Conservation (phyloP, 2,888 invertebrate genomes). For the Agriopis aurantiaria region DNA sequence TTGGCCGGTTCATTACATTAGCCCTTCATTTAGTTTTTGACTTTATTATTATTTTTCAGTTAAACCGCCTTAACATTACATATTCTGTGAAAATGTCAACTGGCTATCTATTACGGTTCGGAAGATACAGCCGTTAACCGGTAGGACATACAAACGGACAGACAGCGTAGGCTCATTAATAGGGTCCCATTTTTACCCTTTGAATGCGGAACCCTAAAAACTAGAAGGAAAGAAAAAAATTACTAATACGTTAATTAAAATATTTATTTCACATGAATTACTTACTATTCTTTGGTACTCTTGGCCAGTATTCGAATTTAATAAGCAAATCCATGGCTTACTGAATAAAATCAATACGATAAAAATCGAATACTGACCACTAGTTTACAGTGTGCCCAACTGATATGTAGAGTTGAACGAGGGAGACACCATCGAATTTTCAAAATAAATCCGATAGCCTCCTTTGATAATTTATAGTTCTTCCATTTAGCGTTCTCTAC, state of each 20-base stretch:
- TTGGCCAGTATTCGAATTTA: slow-evolving; percentile 51
- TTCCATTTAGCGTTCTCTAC: neutral
- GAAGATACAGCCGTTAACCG: too few species aligned
- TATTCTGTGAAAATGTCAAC: too few species aligned
- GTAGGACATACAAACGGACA: too few species aligned
- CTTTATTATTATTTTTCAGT: too few species aligned
- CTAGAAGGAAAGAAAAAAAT: slow-evolving; percentile 19
- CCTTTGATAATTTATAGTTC: neutral
- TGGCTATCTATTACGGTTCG: too few species aligned
- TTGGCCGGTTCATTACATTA: too few species aligned
- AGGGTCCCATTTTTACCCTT: too few species aligned
- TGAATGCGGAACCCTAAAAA: too few species aligned
- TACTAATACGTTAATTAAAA: slow-evolving; percentile 49
- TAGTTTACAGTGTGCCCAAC: slow-evolving; percentile 34
- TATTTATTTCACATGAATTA: slow-evolving; percentile 50
- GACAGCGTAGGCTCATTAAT: too few species aligned
- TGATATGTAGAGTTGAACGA: neutral
- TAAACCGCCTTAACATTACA: too few species aligned
- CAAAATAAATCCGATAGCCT: neutral
- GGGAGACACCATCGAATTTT: neutral
- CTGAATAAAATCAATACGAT: neutral
- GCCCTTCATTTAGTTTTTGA: too few species aligned
- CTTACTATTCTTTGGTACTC: slow-evolving; percentile 66
- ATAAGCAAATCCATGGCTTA: neutral
- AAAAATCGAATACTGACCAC: slow-evolving; percentile 42